phyloP scores from a whole-genome alignment of 2,888 invertebrate genomes.

The Lithodes maja region DNA sequence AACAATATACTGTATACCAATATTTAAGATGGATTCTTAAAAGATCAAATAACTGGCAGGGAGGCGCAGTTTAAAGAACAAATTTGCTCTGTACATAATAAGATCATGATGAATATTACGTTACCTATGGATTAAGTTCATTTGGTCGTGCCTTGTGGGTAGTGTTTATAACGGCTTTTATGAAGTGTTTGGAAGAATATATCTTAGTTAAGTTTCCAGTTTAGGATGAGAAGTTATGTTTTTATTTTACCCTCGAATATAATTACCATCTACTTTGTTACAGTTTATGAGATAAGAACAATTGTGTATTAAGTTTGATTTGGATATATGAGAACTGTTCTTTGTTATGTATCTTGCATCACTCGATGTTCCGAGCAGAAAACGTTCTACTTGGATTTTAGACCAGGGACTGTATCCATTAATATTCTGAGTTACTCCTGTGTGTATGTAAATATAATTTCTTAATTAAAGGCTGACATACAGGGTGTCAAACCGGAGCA shows the following conservation, averaged over 20 bases:
- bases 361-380: background rate
- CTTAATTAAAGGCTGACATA: no score
- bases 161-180: slow-evolving; percentile 10
- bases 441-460: no score
- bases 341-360: background rate
- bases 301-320: background rate
- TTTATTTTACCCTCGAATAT: background rate
- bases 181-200: background rate
- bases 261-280: background rate
- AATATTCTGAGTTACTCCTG: no score
- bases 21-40: no score
- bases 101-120: background rate
- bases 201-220: background rate
- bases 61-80: background rate
- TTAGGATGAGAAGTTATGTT: background rate
- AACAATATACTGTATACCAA: no score
- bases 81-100: background rate
- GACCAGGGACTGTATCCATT: no score
- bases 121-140: background rate
- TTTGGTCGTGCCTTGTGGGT: slow-evolving; percentile 20
- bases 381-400: background rate
- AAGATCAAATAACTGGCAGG: background rate
- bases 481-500: no score
- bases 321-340: background rate
- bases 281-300: background rate